Evolutionary conservation across 2,797 vertebrate genomes (phyloP), one percentile per base, ranked within the genome.

Genomic region (Sebastes taczanowskii): DNA sequence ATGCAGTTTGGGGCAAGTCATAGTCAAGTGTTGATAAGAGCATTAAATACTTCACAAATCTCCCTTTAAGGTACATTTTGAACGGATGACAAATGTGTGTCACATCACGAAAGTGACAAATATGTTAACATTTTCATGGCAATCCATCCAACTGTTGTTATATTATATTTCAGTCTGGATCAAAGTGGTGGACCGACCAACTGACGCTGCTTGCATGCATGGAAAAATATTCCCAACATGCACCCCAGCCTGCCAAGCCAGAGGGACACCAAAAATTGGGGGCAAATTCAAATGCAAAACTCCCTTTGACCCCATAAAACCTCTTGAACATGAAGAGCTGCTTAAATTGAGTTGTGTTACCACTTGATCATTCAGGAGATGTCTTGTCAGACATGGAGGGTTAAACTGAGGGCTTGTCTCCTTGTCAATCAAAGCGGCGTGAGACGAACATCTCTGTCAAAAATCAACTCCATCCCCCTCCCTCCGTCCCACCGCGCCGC

Each of bases 331-430:
- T 1, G 53, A 83, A 79, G 62, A 34, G 65, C 73, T 64, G 74
- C 78, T 85, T 84, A 83, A 88, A 91, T 89, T 85, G 66, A 87
- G 80, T 74, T 76, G 80, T 84, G 60, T 64, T 75, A 13, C 77
- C 78, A 84, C 84, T 93, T 94, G 83, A 89, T 92, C 86, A 93
- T 94, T 90, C 90, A 86, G 83, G 70, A 78, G 87, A 72, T 7
- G 92, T 83, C 78, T 77, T 55, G 75, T 79, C 88, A 80, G 83
- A 81, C 61, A 69, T 30, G 78, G 74, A 34, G 80, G 87, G 90
- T 89, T 90, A 91, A 92, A 93, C 82, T 80, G 77, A 82, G 79
- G 88, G 74, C 89, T 92, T 76, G 82, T 69, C 72, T 81, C 7
- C 79, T 84, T 90, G 93, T 91, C 94, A 93, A 81, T 94, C 93